Percentiles rank a stretch among this genome's conserved stretches.
These are phyloP conservation scores for Zaprionus davidi DNA, from an alignment of 1,140 invertebrate species.

Conservation along the genomic window DNA sequence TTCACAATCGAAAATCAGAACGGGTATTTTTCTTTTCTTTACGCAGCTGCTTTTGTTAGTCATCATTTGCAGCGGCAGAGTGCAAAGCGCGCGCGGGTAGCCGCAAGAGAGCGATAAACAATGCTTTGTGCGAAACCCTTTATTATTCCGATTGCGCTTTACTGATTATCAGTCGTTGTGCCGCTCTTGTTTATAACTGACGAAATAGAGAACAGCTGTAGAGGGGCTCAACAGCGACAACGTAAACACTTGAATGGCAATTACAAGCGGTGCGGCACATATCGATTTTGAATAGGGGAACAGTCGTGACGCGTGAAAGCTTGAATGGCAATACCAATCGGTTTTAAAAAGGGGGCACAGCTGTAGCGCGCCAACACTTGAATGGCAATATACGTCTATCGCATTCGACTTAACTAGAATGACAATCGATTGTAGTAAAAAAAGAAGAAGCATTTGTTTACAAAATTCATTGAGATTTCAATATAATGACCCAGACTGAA, in stretches of 20 bases:
- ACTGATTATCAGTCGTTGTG: constrained; percentile 20
- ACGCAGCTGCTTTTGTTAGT: constrained; percentile 40
- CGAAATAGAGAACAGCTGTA: constrained; percentile 29
- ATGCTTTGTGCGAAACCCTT: constrained; percentile 25
- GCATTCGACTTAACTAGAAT: too few relatives aligned
- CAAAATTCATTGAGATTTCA: constrained; percentile 30
- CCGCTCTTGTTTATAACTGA: constrained; percentile 40
- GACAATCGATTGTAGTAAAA: too few relatives aligned
- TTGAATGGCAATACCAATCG: constrained; percentile 6
- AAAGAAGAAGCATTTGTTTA: constrained; percentile 74
- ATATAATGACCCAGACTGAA: constrained; percentile 57
- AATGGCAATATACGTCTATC: neutral
- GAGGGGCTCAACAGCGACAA: neutral
- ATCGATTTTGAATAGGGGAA: neutral
- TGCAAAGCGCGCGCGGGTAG: constrained; percentile 13
- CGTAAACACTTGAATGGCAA: constrained; percentile 18
- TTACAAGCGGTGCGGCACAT: neutral
- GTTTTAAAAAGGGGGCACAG: neutral
- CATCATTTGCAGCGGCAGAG: constrained; percentile 31
- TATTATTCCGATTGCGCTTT: constrained; percentile 15
- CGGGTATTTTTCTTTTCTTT: constrained; percentile 31
- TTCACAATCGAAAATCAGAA: neutral
- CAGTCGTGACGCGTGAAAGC: neutral
- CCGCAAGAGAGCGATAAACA: constrained; percentile 34
- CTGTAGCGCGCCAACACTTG: neutral